Percentiles rank a stretch among this genome's conserved stretches.
phyloP scores from a whole-genome alignment of 1,140 invertebrate species.

The Leptinotarsa defecta region DNA sequence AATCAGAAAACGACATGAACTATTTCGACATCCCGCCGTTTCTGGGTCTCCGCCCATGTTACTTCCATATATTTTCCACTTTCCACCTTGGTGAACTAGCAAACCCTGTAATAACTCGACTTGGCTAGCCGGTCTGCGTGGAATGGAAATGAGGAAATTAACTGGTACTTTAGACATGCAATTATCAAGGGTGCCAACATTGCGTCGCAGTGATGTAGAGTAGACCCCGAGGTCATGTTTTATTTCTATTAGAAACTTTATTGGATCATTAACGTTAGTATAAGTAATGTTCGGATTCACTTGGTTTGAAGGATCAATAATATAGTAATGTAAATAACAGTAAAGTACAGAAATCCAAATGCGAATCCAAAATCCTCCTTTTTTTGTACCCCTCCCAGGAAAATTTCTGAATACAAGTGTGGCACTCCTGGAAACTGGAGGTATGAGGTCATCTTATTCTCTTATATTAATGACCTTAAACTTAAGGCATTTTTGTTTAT shows the following conservation, averaged over 20 bases:
- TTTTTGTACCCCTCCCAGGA: too few species aligned
- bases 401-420: too few species aligned
- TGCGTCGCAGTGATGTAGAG: background rate
- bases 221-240: background rate
- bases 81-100: constrained; percentile 15
- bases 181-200: constrained; percentile 24
- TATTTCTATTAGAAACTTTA: background rate
- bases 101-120: constrained; percentile 16
- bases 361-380: too few species aligned
- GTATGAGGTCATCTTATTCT: too few species aligned
- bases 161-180: constrained; percentile 25
- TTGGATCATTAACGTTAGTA: background rate
- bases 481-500: too few species aligned
- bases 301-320: background rate
- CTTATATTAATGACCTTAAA: too few species aligned
- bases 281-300: background rate
- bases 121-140: background rate
- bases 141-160: constrained; percentile 28
- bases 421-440: too few species aligned
- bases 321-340: background rate
- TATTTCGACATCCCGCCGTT: too few species aligned
- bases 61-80: constrained; percentile 11
- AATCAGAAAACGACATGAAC: too few species aligned
- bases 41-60: background rate
- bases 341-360: too few species aligned